A percentile compares a stretch with the other conserved stretches of the same genome.
phyloP scores from a whole-genome alignment of 2,797 vertebrate species.

The Leucoraja ocellata region DNA sequence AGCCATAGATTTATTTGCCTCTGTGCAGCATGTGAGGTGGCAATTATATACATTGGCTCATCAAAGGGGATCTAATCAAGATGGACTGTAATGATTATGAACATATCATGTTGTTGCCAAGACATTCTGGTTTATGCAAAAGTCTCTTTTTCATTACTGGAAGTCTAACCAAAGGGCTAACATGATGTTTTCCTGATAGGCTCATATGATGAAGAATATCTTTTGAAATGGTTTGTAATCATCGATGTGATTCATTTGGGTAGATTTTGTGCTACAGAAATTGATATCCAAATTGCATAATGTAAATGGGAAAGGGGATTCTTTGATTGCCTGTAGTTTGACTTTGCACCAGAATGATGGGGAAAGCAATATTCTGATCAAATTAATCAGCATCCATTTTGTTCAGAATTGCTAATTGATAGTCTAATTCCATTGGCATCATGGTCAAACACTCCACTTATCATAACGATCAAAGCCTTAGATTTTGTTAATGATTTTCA shows the following conservation, averaged over 20 bases:
- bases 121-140: neutral
- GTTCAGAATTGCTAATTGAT: neutral
- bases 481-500: neutral
- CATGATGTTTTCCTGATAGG: neutral
- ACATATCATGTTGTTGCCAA: neutral
- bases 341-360: neutral
- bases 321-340: neutral
- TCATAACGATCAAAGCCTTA: neutral
- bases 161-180: neutral
- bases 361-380: neutral
- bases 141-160: neutral
- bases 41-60: too few species aligned
- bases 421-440: neutral
- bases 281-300: neutral
- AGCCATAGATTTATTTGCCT: neutral
- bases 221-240: neutral
- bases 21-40: neutral
- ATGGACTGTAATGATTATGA: neutral
- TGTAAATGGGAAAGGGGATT: neutral
- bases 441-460: neutral
- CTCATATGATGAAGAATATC: neutral
- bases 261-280: neutral
- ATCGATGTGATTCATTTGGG: neutral
- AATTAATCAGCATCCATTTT: neutral
- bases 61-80: neutral